Conservation (phyloP, 2,888 invertebrate species). For the Watsonalla binaria region DNA sequence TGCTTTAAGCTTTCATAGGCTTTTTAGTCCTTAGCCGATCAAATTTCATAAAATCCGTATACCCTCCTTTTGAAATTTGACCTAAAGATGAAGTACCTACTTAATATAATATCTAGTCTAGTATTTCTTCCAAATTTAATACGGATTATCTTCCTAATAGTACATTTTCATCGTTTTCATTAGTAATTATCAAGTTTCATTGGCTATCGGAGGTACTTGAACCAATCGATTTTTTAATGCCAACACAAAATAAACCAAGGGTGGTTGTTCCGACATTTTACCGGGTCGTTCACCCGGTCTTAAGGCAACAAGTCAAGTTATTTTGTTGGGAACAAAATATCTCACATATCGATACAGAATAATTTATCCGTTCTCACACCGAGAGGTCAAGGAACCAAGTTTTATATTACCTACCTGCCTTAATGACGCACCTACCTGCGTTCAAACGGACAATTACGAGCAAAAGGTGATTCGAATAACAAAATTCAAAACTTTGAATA, state of each 20-base stretch:
- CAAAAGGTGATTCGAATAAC: slow-evolving; percentile 13
- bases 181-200: no score
- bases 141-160: no score
- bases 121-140: no score
- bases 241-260: background rate
- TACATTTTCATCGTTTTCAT: no score
- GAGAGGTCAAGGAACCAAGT: slow-evolving; percentile 45
- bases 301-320: slow-evolving; percentile 16
- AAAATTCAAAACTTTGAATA: background rate
- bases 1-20: no score
- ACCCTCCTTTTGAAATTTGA: no score
- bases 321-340: slow-evolving; percentile 31
- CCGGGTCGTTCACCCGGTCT: slow-evolving; percentile 36
- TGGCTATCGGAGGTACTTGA: no score
- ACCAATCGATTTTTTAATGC: background rate
- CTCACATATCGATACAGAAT: slow-evolving; percentile 35
- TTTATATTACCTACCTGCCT: slow-evolving; percentile 23
- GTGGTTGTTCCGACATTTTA: slow-evolving; percentile 16
- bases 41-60: no score
- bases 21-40: no score
- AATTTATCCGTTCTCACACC: slow-evolving; percentile 42
- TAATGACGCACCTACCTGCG: slow-evolving; percentile 24
- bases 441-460: slow-evolving; percentile 20
- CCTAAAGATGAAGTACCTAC: no score
- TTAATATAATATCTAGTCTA: no score